Evolutionary conservation across 2,888 invertebrate genomes (phyloP).

Genomic region (Beris morrisii): DNA sequence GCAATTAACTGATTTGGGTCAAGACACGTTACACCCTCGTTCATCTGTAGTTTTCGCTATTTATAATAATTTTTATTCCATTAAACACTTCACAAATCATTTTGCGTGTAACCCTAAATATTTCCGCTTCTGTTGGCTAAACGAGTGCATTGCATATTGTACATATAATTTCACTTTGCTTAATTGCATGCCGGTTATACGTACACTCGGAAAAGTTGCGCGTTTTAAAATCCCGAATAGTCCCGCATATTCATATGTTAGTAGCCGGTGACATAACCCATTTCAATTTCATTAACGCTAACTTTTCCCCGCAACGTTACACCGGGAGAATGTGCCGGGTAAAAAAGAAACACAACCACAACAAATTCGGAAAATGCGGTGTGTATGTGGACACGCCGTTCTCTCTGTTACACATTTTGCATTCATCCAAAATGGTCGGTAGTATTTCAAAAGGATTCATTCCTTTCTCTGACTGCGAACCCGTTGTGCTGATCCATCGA

Average conservation of each 20-base stretch:
- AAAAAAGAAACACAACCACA: background rate
- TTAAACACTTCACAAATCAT: too few relatives aligned
- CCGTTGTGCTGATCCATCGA: conserved; percentile 30
- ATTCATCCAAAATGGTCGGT: conserved; percentile 4
- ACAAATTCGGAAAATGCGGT: conserved; percentile 3
- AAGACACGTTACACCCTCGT: too few relatives aligned
- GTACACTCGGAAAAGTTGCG: conserved; percentile 26
- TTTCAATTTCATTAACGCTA: conserved; percentile 26
- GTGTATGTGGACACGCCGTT: background rate
- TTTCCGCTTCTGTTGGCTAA: conserved; percentile 1
- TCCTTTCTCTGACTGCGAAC: conserved; percentile 26
- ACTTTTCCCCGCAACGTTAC: conserved; percentile 8
- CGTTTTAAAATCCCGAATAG: background rate
- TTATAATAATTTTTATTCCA: too few relatives aligned
- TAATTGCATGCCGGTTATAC: conserved; percentile 26
- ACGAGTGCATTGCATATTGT: conserved; percentile 1
- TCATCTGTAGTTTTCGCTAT: too few relatives aligned
- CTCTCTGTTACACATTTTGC: conserved; percentile 1
- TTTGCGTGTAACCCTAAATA: conserved; percentile 16
- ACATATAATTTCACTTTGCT: conserved; percentile 26
- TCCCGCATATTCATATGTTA: too few relatives aligned
- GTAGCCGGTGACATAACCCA: conserved; percentile 23
- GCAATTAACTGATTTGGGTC: too few relatives aligned
- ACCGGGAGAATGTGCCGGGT: conserved; percentile 11
- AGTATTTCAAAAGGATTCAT: conserved; percentile 24